Evolutionary conservation across 2,888 invertebrate species (phyloP), one percentile per base, ranked within the genome.

Genomic region (Melanargia galathea): DNA sequence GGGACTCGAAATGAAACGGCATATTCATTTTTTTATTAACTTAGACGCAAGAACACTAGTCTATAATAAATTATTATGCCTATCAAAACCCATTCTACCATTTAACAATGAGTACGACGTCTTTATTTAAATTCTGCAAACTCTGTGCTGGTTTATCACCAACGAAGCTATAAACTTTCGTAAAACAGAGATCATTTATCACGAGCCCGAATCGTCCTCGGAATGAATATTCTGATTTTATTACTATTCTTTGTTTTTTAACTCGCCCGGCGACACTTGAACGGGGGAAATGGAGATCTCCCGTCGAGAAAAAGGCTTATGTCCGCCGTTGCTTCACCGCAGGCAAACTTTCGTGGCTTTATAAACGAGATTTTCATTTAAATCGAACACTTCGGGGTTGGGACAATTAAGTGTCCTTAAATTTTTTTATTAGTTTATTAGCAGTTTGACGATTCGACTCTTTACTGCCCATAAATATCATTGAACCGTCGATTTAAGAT

Each of bases 81-180:
- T 2, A 26, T 22, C 40, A 40, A 40, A 55, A 16, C 40, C 18
- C 40, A 38, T 35, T 35, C 6, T 7, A n/a, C 35, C 52, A 55
- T 55, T 40, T 26, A 40, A 40, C 43, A 43, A n/a, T 13, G 45
- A 48, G 54, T 10, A 2, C 6, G n/a, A 6, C 30, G 52, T 13
- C 52, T 51, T 59, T 63, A 59, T 59, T 59, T 59, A 30, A 48
- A 46, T 33, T 22, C 26, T 22, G 48, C 38, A 51, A 64, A 49
- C 22, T 60, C 57, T 38, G 55, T 54, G 49, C 40, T 59, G 61
- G 64, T 63, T 66, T 58, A 60, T 64, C 72, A 75, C 71, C 18
- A 59, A 40, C 56, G 33, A 43, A 16, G 63, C 48, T 22, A 26
- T 57, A 56, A 57, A 61, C 38, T 64, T 52, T 49, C 40, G 48